These are phyloP conservation scores for Leptopilina boulardi DNA, from an alignment of 1,140 invertebrate genomes.

Conservation along the genomic window DNA sequence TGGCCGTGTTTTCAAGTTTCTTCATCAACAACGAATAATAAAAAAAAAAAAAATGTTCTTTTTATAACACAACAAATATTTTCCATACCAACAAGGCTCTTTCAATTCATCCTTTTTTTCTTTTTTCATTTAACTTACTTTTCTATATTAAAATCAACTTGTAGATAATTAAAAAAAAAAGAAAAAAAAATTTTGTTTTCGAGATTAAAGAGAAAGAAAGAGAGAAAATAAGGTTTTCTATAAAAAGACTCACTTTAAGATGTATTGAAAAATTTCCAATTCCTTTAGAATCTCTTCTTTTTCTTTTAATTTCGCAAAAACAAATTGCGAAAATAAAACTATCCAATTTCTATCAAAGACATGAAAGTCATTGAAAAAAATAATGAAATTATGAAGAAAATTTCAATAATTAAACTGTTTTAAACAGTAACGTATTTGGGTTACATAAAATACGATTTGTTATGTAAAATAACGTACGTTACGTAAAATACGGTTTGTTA, in stretches of 20 bases:
- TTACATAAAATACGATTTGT: no score
- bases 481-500: no score
- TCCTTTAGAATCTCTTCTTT: not conserved
- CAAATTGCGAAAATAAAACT: not conserved
- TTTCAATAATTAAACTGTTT: no score
- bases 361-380: not conserved
- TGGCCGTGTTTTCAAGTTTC: slow-evolving; percentile 46
- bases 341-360: not conserved
- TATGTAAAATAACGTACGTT: no score
- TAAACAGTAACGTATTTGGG: no score
- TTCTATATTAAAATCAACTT: not conserved
- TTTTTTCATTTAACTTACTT: not conserved
- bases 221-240: not conserved
- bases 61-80: not conserved
- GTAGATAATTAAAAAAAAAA: not conserved
- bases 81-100: not conserved
- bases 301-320: not conserved
- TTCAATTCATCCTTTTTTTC: not conserved
- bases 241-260: slow-evolving; percentile 3
- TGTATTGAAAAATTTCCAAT: slow-evolving; percentile 1
- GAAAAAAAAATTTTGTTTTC: slow-evolving; percentile 1
- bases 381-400: no score
- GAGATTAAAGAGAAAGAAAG: not conserved
- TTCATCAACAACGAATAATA: slow-evolving; percentile 14
- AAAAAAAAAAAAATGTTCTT: not conserved